Percentiles rank a stretch among this genome's conserved stretches.
These are phyloP conservation scores for Oncorhynchus nerka DNA, from an alignment of 2,113 vertebrate species.

Conservation along the genomic window DNA sequence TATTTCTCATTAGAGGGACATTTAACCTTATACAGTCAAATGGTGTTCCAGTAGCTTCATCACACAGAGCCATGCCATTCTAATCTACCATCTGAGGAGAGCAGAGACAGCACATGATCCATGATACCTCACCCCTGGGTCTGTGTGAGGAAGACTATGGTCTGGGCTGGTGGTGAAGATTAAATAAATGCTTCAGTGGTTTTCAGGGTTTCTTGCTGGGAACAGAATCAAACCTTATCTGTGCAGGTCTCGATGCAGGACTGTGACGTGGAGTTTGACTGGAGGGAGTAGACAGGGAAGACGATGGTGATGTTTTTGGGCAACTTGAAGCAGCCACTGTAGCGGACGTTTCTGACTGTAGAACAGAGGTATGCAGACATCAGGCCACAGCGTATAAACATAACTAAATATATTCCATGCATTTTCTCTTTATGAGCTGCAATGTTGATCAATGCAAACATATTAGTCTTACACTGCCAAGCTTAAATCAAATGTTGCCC, in stretches of 20 bases:
- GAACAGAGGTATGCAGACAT: conserved; percentile 6
- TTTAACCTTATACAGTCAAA: conserved; percentile 50
- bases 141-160: not conserved
- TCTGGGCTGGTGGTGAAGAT: conserved; percentile 7
- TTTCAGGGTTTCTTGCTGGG: not conserved
- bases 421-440: not conserved
- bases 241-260: conserved; percentile 91
- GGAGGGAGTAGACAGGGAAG: conserved; percentile 77
- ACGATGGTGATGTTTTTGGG: conserved; percentile 75
- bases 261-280: conserved; percentile 83
- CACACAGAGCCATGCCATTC: conserved; percentile 1
- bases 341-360: conserved; percentile 84
- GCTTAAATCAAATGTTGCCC: not conserved
- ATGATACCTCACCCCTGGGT: conserved; percentile 1
- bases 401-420: not conserved
- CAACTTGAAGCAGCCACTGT: conserved; percentile 86
- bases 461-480: not conserved
- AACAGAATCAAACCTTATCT: conserved; percentile 82
- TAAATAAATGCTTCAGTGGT: conserved; percentile 20
- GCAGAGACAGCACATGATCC: conserved; percentile 18
- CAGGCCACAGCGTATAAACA: not conserved
- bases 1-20: conserved; percentile 43
- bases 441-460: not conserved
- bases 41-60: conserved; percentile 26
- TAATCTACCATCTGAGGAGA: conserved; percentile 22